Evolutionary conservation across 2,797 vertebrate species (phyloP), one percentile per base, ranked within the genome.

Genomic region (Sebastes hubbsi): DNA sequence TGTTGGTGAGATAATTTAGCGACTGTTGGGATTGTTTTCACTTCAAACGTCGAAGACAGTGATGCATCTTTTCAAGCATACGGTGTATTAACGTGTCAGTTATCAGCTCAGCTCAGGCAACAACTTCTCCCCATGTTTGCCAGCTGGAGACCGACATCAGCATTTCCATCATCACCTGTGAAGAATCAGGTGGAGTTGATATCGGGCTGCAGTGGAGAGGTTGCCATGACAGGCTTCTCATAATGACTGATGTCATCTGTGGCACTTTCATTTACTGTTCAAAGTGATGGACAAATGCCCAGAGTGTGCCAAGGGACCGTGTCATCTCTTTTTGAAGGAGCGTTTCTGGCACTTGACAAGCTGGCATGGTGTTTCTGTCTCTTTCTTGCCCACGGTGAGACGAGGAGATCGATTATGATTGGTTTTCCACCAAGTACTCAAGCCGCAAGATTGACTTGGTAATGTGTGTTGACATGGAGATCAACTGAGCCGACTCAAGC

Each of bases 261-360:
- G 36, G 61, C 76, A 83, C 87, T 93, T 93, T 94, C 80, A 93
- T 93, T 92, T 89, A 88, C 67, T 76, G 72, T 84, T 92, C 82
- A 90, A 89, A 91, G 87, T 92, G 91, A 91, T 84, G 90, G 90
- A 91, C 88, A 85, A 87, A 91, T 84, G 86, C 88, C 81, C 74
- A 84, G 83, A 87, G 77, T 56, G 61, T 75, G 81, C 75, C 87
- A 75, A 67, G 86, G 70, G 82, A 81, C 82, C 55, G 34, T 87
- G 90, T 87, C 88, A 89, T 93, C 85, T 90, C 87, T 89, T 68
- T 91, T 90, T 91, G 82, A 91, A 91, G 69, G 60, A 91, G 86
- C 76, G 72, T 81, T 88, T 87, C 81, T 89, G 91, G 83, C 87
- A 82, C 78, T 77, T 90, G 82, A 91, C 87, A 82, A 82, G 85